Evolutionary conservation across 2,113 vertebrate genomes (phyloP).

Genomic region (Pimephales promelas): DNA sequence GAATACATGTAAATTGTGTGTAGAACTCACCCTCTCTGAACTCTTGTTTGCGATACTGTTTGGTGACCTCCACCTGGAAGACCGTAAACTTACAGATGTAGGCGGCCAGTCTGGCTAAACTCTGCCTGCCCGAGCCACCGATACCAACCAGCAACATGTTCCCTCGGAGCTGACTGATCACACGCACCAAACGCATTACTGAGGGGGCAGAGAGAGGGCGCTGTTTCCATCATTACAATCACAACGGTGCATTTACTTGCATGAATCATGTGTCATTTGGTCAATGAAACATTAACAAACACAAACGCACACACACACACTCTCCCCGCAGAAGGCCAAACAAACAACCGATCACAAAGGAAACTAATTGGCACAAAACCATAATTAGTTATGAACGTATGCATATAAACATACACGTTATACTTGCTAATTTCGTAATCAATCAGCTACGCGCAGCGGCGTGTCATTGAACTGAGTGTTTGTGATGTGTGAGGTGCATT

Average conservation of each 20-base stretch:
- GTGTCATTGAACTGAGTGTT: constrained; percentile 42
- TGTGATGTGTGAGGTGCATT: constrained; percentile 36
- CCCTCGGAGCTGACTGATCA: constrained; percentile 86
- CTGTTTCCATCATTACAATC: neutral
- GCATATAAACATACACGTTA: constrained; percentile 30
- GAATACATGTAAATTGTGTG: neutral
- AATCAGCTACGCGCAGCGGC: constrained; percentile 39
- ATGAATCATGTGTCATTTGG: constrained; percentile 14
- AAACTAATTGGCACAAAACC: constrained; percentile 42
- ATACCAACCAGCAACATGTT: constrained; percentile 90
- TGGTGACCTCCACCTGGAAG: constrained; percentile 88
- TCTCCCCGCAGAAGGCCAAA: constrained; percentile 1
- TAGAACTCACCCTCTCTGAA: constrained; percentile 83
- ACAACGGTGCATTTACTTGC: constrained; percentile 11
- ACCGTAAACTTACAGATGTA: constrained; percentile 83
- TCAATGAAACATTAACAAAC: constrained; percentile 32
- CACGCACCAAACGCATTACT: constrained; percentile 84
- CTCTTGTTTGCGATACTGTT: constrained; percentile 84
- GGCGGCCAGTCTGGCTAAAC: constrained; percentile 82
- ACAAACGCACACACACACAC: constrained; percentile 23
- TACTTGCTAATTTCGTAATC: constrained; percentile 46
- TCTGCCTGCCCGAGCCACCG: constrained; percentile 86
- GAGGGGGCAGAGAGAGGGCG: constrained; percentile 24
- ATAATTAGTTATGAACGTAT: constrained; percentile 46
- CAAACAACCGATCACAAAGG: constrained; percentile 41